Evolutionary conservation across 2,888 invertebrate genomes (phyloP).

Genomic region (Stictocephala bisonia): DNA sequence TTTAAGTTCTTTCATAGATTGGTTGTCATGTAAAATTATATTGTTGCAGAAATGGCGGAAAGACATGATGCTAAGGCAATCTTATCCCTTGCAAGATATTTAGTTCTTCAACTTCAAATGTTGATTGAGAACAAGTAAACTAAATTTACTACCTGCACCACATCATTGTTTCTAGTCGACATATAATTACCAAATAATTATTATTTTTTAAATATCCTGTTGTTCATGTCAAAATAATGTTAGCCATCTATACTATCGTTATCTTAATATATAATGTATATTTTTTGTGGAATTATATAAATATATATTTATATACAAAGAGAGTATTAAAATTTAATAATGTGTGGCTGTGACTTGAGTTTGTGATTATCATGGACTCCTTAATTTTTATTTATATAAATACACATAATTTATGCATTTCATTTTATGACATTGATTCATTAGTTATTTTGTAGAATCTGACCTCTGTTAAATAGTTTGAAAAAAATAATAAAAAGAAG

Average conservation of each 20-base stretch:
- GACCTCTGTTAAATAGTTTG: too few species aligned
- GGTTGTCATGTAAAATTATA: too few species aligned
- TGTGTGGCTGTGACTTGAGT: conserved; percentile 21
- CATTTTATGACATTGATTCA: too few species aligned
- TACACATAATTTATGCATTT: too few species aligned
- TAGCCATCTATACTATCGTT: neutral
- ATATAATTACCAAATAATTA: conserved; percentile 24
- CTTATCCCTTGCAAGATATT: conserved; percentile 83
- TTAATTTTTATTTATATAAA: too few species aligned
- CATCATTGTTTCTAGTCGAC: conserved; percentile 32
- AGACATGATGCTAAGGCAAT: conserved; percentile 88
- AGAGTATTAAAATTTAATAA: conserved; percentile 32
- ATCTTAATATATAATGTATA: conserved; percentile 19
- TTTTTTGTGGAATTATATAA: conserved; percentile 18
- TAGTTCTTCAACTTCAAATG: conserved; percentile 90
- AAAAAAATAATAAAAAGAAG: too few species aligned
- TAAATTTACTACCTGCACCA: neutral
- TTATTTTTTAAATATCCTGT: conserved; percentile 34
- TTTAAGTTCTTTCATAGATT: too few species aligned
- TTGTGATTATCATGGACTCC: conserved; percentile 1
- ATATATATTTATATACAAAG: conserved; percentile 1
- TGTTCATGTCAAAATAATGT: conserved; percentile 13
- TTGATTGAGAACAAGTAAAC: conserved; percentile 90
- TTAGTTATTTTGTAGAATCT: too few species aligned
- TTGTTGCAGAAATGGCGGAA: conserved; percentile 93